Percentiles rank a stretch among this genome's conserved stretches.
Evolutionary conservation across 2,113 vertebrate genomes (phyloP).

Genomic region (Protobothrops flavoviridis): DNA sequence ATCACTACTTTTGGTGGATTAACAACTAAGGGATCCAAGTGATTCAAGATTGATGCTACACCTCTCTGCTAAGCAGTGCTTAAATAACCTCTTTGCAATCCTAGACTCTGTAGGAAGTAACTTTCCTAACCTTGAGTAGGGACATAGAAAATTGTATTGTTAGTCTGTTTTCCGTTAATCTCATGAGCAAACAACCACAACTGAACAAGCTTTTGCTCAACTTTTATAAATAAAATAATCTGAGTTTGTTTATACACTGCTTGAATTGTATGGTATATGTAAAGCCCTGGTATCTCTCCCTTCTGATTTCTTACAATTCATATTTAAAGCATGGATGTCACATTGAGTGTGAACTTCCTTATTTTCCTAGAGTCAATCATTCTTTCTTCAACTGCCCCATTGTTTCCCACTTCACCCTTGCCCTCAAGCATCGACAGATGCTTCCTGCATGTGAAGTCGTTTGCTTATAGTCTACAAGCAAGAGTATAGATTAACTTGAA

Average conservation of each 20-base stretch:
- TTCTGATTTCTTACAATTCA: constrained; percentile 11
- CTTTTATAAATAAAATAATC: not conserved
- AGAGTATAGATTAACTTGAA: constrained; percentile 30
- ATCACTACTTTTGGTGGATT: not conserved
- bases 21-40: not conserved
- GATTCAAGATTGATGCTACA: not conserved
- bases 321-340: constrained; percentile 12
- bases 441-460: constrained; percentile 54
- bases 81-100: not conserved
- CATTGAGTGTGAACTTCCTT: constrained; percentile 30
- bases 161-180: not conserved
- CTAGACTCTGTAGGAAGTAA: not conserved
- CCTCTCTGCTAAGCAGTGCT: not conserved
- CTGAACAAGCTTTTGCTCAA: not conserved
- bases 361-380: constrained; percentile 51
- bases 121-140: not conserved
- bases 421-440: constrained; percentile 57
- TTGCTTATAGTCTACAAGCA: constrained; percentile 22
- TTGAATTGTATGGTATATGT: not conserved
- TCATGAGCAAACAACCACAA: not conserved
- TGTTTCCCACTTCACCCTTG: constrained; percentile 49
- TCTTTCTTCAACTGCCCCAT: constrained; percentile 41
- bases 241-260: not conserved
- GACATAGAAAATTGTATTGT: not conserved
- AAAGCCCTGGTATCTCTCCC: not conserved